phyloP scores from a whole-genome alignment of 1,140 invertebrate genomes.

The Sarcophaga peregrina region DNA sequence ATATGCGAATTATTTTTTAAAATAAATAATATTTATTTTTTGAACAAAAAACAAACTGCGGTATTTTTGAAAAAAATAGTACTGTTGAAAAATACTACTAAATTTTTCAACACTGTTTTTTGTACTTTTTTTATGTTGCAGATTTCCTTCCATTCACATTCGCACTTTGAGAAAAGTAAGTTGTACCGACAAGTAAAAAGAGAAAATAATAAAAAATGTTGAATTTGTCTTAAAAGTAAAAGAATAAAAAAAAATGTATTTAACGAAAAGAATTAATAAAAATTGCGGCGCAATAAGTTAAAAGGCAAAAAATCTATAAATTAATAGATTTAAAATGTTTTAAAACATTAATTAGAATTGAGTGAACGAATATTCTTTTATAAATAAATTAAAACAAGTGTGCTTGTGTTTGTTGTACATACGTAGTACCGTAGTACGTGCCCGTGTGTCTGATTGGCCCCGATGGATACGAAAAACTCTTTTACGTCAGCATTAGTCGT shows the following conservation, averaged over 20 bases:
- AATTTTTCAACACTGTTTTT: too few relatives aligned
- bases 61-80: too few relatives aligned
- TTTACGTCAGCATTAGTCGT: constrained; percentile 1
- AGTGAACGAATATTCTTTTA: not conserved
- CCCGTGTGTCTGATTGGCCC: too few relatives aligned
- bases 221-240: not conserved
- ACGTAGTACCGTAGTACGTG: too few relatives aligned
- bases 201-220: not conserved
- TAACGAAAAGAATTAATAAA: not conserved
- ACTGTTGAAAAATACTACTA: too few relatives aligned
- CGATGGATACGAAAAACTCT: not conserved
- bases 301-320: not conserved
- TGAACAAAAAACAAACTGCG: too few relatives aligned
- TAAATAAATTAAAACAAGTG: not conserved
- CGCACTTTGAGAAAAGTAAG: constrained; percentile 17
- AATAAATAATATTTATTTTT: too few relatives aligned
- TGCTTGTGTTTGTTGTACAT: too few relatives aligned
- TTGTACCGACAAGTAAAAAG: not conserved
- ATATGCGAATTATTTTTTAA: too few relatives aligned
- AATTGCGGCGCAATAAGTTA: not conserved
- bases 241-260: not conserved
- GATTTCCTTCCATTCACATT: constrained; percentile 3
- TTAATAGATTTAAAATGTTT: not conserved
- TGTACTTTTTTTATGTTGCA: not conserved
- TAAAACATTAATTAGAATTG: not conserved